These are phyloP conservation scores for Hydrochoerus hydrochaeris DNA, from an alignment of 2,113 vertebrate species.

Conservation along the genomic window DNA sequence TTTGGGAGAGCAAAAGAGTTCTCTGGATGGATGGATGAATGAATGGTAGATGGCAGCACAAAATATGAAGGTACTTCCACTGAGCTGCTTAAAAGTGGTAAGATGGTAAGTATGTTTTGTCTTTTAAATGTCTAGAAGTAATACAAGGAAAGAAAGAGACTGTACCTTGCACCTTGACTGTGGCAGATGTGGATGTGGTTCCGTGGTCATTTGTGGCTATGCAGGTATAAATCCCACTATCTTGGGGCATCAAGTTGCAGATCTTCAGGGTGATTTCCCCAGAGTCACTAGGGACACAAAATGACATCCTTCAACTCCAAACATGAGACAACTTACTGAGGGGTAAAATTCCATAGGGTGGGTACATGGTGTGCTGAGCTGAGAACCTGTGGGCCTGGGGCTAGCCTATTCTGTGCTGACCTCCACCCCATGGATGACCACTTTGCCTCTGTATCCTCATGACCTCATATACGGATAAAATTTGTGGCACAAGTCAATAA, in stretches of 20 bases:
- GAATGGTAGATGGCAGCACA: neutral
- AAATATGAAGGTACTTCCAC: neutral
- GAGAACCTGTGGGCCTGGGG: neutral
- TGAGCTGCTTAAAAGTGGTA: neutral
- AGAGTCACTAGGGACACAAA: conserved; percentile 89
- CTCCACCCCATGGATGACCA: no score
- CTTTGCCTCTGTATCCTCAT: neutral
- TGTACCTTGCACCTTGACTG: conserved; percentile 97
- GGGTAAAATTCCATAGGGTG: neutral
- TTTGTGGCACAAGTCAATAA: neutral
- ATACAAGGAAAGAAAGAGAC: neutral
- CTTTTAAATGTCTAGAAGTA: neutral
- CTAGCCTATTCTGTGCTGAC: neutral
- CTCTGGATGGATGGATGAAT: neutral
- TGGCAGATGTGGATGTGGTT: conserved; percentile 94
- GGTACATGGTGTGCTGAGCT: neutral
- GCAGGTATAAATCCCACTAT: conserved; percentile 98
- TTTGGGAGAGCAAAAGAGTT: neutral
- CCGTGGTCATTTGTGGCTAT: conserved; percentile 95
- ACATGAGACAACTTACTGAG: neutral
- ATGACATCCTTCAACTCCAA: neutral
- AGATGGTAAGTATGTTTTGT: neutral
- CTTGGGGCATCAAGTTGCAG: conserved; percentile 98
- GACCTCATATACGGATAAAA: neutral
- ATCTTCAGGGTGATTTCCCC: conserved; percentile 97